These are phyloP conservation scores for Aethes cnicana DNA, from an alignment of 2,888 invertebrate species.

Conservation along the genomic window DNA sequence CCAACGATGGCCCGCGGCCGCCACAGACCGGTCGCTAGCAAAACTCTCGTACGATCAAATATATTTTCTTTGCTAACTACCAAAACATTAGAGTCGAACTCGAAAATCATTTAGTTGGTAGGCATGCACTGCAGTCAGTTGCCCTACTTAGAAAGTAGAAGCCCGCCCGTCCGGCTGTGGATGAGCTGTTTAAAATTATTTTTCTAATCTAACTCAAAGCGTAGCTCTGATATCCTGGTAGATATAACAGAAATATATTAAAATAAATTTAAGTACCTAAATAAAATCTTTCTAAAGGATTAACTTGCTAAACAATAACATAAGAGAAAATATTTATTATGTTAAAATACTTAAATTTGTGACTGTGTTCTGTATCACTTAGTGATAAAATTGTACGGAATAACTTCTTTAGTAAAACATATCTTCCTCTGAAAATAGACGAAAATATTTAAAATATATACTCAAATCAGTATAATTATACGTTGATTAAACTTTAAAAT, in stretches of 20 bases:
- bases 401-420: slow-evolving; percentile 62
- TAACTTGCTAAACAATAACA: slow-evolving; percentile 41
- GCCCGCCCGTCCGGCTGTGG: background rate
- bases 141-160: slow-evolving; percentile 13
- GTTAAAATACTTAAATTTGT: slow-evolving; percentile 28
- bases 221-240: slow-evolving; percentile 21
- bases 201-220: slow-evolving; percentile 23
- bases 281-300: slow-evolving; percentile 56
- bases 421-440: slow-evolving; percentile 65
- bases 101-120: slow-evolving; percentile 15
- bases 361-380: slow-evolving; percentile 29
- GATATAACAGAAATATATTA: slow-evolving; percentile 43
- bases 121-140: slow-evolving; percentile 11
- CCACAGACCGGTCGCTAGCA: background rate
- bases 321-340: slow-evolving; percentile 35
- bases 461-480: slow-evolving; percentile 27
- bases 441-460: slow-evolving; percentile 44
- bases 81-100: slow-evolving; percentile 28
- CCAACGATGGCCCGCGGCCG: too few species aligned
- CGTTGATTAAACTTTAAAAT: slow-evolving; percentile 29
- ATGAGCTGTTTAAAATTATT: slow-evolving; percentile 13
- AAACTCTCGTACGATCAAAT: background rate
- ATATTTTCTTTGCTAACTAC: slow-evolving; percentile 12
- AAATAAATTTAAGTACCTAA: slow-evolving; percentile 73
- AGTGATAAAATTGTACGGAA: slow-evolving; percentile 37